phyloP scores from a whole-genome alignment of 2,113 vertebrate genomes.

The Elaphurus davidianus region DNA sequence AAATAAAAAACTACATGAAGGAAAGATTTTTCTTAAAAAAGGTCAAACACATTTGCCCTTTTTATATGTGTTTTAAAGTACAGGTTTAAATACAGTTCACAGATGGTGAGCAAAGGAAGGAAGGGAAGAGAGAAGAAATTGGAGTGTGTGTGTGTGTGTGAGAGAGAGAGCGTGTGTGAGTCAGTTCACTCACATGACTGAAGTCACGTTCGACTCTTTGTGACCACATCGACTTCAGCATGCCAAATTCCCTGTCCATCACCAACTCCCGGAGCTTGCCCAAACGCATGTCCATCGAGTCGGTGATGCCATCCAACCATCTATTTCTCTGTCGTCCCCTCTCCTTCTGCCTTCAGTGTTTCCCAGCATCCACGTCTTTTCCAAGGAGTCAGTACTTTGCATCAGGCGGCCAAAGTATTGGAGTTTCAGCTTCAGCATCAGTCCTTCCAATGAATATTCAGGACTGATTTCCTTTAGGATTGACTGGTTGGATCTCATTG shows the following conservation, averaged over 20 bases:
- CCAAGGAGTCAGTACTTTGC: background rate
- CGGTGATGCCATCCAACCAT: background rate
- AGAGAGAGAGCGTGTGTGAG: background rate
- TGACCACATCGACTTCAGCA: background rate
- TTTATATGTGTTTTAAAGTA: background rate
- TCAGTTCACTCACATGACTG: background rate
- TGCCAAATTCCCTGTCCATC: background rate
- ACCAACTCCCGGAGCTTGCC: background rate
- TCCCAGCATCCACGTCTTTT: background rate
- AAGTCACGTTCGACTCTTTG: accelerated
- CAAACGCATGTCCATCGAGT: background rate
- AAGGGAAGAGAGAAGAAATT: background rate
- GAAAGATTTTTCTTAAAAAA: background rate
- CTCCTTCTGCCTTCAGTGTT: background rate
- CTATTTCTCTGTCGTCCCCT: background rate
- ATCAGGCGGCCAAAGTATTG: background rate
- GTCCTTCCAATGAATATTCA: background rate
- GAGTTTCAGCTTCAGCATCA: background rate
- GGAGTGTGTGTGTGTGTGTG: background rate
- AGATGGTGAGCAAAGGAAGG: background rate
- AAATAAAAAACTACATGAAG: background rate
- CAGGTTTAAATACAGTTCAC: background rate
- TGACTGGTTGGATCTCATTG: background rate
- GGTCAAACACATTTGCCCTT: background rate
- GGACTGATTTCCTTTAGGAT: background rate